Conservation (phyloP, 2,797 vertebrate species). For the Cyclura pinguis region DNA sequence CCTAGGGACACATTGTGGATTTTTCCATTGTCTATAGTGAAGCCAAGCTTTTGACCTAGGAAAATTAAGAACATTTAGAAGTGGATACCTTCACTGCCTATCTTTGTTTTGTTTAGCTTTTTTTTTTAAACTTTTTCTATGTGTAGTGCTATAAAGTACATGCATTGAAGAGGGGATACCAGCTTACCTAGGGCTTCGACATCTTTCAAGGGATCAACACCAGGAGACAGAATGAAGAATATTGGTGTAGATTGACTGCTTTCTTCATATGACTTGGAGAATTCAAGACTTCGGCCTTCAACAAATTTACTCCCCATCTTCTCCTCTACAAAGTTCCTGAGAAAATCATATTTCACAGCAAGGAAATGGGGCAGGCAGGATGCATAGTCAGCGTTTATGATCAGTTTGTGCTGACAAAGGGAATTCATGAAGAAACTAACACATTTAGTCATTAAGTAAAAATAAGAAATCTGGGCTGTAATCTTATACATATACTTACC, state of each 20-base stretch:
- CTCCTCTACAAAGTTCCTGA: slow-evolving; percentile 82
- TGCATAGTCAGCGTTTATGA: background rate
- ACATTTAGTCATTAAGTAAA: too few species aligned
- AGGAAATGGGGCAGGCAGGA: background rate
- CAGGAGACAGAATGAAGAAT: slow-evolving; percentile 85
- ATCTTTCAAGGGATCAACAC: slow-evolving; percentile 80
- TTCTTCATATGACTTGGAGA: slow-evolving; percentile 80
- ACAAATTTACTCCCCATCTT: slow-evolving; percentile 84
- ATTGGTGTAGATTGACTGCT: slow-evolving; percentile 78
- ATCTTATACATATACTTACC: background rate
- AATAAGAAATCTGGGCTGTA: background rate
- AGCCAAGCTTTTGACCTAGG: slow-evolving; percentile 78
- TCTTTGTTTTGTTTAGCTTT: background rate
- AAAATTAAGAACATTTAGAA: background rate
- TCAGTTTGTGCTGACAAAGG: background rate
- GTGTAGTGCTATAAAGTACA: background rate
- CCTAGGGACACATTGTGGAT: slow-evolving; percentile 82
- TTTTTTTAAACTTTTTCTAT: background rate
- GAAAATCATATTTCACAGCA: background rate
- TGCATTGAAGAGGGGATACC: rapidly evolving
- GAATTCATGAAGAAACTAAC: background rate
- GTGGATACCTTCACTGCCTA: background rate
- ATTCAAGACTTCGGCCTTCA: slow-evolving; percentile 78
- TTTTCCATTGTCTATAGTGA: slow-evolving; percentile 80
- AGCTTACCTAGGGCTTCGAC: slow-evolving; percentile 80